phyloP scores from a whole-genome alignment of 2,113 vertebrate genomes.

The Periophthalmodon schlosseri region DNA sequence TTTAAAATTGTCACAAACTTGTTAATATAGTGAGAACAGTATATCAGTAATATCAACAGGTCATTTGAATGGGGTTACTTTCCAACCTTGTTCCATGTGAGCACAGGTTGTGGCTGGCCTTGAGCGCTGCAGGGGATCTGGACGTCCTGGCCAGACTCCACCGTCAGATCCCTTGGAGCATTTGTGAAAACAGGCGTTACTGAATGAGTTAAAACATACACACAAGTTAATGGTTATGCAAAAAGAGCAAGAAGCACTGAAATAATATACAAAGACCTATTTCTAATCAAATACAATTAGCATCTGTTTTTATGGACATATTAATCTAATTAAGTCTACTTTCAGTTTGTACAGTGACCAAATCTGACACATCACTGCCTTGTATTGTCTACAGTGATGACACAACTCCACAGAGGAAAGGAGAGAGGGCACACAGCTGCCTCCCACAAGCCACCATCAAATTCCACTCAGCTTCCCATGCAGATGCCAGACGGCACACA shows the following conservation, averaged over 20 bases:
- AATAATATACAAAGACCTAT: background rate
- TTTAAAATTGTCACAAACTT: too few relatives aligned
- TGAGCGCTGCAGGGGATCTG: constrained; percentile 95
- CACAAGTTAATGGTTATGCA: constrained; percentile 74
- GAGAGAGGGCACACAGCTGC: constrained; percentile 9
- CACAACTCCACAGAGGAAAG: constrained; percentile 7
- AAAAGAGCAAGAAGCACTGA: constrained; percentile 8
- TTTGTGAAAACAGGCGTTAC: constrained; percentile 96
- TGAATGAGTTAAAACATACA: constrained; percentile 81
- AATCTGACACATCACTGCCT: constrained; percentile 9
- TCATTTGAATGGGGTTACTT: background rate
- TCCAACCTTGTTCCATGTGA: constrained; percentile 98
- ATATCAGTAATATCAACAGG: background rate
- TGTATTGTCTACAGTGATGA: constrained; percentile 12
- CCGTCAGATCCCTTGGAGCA: constrained; percentile 90
- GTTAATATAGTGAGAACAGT: too few relatives aligned
- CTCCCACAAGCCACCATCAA: constrained; percentile 20
- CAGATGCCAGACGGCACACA: constrained; percentile 21
- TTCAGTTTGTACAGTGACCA: constrained; percentile 9
- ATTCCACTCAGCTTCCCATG: constrained; percentile 31
- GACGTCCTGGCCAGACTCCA: constrained; percentile 90
- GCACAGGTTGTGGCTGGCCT: constrained; percentile 89
- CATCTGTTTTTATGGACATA: constrained; percentile 20
- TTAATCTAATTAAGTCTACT: background rate
- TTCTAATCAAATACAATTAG: constrained; percentile 22